These are phyloP conservation scores for Phortica magna DNA, from an alignment of 2,888 invertebrate genomes.

Conservation along the genomic window DNA sequence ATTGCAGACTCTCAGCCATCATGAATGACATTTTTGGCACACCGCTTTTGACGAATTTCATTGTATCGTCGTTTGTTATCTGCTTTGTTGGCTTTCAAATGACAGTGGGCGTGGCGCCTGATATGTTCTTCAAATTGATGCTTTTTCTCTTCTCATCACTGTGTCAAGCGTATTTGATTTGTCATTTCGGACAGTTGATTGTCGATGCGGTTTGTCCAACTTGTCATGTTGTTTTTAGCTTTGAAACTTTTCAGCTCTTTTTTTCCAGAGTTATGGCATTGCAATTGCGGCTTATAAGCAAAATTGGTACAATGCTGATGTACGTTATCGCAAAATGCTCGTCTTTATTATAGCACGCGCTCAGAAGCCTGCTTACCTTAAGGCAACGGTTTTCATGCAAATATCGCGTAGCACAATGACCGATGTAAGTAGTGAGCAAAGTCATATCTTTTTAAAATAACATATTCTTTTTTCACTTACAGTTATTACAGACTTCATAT, in stretches of 20 bases:
- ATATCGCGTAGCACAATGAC: slow-evolving; percentile 59
- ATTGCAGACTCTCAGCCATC: slow-evolving; percentile 53
- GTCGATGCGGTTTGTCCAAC: slow-evolving; percentile 60
- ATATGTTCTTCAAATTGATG: slow-evolving; percentile 54
- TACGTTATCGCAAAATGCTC: slow-evolving; percentile 57
- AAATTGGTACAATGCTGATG: slow-evolving; percentile 55
- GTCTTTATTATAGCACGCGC: slow-evolving; percentile 55
- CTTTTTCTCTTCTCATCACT: slow-evolving; percentile 61
- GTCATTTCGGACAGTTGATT: slow-evolving; percentile 65
- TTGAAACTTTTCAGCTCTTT: neutral
- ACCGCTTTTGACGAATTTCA: slow-evolving; percentile 68
- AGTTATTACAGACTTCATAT: slow-evolving; percentile 54
- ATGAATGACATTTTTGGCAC: slow-evolving; percentile 72
- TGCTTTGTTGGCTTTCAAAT: slow-evolving; percentile 74
- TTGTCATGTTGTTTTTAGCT: neutral
- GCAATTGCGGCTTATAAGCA: slow-evolving; percentile 56
- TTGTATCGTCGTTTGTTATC: slow-evolving; percentile 68
- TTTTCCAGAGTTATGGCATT: slow-evolving; percentile 44
- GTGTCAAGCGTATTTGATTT: slow-evolving; percentile 67
- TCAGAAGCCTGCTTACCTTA: slow-evolving; percentile 55
- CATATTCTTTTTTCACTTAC: slow-evolving; percentile 6
- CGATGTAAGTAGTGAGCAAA: slow-evolving; percentile 46
- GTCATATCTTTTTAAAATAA: neutral
- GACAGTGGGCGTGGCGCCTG: slow-evolving; percentile 55
- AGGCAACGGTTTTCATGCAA: slow-evolving; percentile 55